A percentile compares a stretch with the other conserved stretches of the same genome.
Evolutionary conservation across 2,888 invertebrate genomes (phyloP).

Genomic region (Asteroscopus sphinx): DNA sequence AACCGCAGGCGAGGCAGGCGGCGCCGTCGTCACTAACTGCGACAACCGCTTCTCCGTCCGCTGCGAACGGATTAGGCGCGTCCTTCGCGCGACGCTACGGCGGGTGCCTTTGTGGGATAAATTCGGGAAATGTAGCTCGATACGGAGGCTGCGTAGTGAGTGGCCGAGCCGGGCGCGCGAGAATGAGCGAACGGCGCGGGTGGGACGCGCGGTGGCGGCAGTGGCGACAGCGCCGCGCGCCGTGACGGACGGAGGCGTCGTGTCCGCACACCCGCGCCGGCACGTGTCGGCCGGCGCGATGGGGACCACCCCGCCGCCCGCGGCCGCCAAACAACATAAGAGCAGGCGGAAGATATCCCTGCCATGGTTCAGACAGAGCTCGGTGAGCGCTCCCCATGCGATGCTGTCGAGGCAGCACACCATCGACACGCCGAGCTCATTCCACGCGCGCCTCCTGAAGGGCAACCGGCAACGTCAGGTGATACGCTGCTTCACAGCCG

Average conservation of each 20-base stretch:
- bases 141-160: constrained; percentile 88
- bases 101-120: constrained; percentile 71
- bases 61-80: constrained; percentile 85
- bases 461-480: constrained; percentile 91
- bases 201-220: constrained; percentile 67
- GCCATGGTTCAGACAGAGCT: constrained; percentile 96
- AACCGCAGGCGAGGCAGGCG: constrained; percentile 37
- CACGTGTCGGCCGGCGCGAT: constrained; percentile 74
- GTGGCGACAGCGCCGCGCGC: constrained; percentile 77
- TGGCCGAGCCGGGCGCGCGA: constrained; percentile 62
- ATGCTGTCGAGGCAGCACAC: constrained; percentile 95
- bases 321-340: constrained; percentile 90
- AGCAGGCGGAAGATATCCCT: constrained; percentile 95
- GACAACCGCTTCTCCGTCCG: constrained; percentile 52
- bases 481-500: constrained; percentile 65
- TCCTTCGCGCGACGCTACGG: constrained; percentile 77
- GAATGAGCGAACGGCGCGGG: constrained; percentile 61
- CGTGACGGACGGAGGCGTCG: constrained; percentile 77
- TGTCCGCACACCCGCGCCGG: constrained; percentile 72
- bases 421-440: constrained; percentile 96
- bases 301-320: constrained; percentile 73
- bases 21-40: constrained; percentile 28
- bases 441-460: constrained; percentile 93
- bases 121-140: constrained; percentile 85
- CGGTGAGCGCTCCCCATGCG: constrained; percentile 93